Evolutionary conservation across 2,797 vertebrate species (phyloP), one percentile per base, ranked within the genome.

Genomic region (Hydrolagus colliei): DNA sequence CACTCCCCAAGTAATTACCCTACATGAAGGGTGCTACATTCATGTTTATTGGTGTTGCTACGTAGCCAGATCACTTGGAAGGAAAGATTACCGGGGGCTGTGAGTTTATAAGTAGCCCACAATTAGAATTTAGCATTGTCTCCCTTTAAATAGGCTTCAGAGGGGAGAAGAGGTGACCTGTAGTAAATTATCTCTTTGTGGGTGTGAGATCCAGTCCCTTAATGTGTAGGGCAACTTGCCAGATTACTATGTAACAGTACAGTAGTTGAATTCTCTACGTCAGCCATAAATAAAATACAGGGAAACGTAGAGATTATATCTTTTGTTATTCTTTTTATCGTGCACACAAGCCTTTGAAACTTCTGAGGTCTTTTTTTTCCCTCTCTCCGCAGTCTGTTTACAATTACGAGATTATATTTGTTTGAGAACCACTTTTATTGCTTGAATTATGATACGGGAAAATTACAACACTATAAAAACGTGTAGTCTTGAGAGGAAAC

Each of bases 241-340:
- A 84, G 79, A 84, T 9, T n/a, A n/a, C 65, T 10, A 63, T 71
- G 27, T 68, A 35, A 20, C 68, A 84, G 79, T 84, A 41, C 79
- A 84, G 79, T 84, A 84, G 79, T 84, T 84, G 65, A 84, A 84
- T 84, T 16, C 65, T 35, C 32, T 71, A 4, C n/a, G 71, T 71
- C 65, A 52, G 65, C 71, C 63, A 84, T 84, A 84, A 84, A 84
- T 84, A 84, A 84, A 68, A 67, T 52, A 68, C 79, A 68, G 79
- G 79, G 41, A 6, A 84, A 68, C 63, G 65, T 35, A 13, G 65
- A 84, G 79, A 84, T 84, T 41, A 32, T 84, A 84, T 84, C 79
- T 84, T 84, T 41, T 84, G 65, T 84, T 84, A 84, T 84, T 79
- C 77, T 79, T 84, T 84, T 71, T 65, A 71, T 84, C 79, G 14